Base-by-base conservation (phyloP, 30 jellyfish, hydroid and myxozoan species). In the Aurelia aurita complex sp. Pacific region DNA sequence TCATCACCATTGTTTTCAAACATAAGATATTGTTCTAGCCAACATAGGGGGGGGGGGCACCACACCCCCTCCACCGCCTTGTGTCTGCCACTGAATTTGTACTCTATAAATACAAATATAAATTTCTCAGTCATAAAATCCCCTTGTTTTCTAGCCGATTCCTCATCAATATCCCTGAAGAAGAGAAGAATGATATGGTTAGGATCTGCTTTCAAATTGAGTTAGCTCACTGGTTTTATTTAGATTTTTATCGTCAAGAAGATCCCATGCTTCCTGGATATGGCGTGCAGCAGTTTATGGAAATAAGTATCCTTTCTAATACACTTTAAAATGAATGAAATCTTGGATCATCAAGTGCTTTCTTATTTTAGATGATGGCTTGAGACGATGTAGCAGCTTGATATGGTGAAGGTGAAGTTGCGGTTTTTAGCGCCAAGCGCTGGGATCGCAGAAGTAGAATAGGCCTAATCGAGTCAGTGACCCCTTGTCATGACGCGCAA, bases 171-270 rank as follows among this genome's bases (percentile, higher is more conserved):
- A 90, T 95, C 40, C 97, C 97, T 2, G 96, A 73, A 15, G 94
- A 95, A 73, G 99, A 95, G 67, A 89, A 83, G 60, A 80, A 67
- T 52, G 97, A 95, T 79, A 67, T 86, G 90, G 94, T 95, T 9
- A 90, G 99, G 34, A 80, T 95, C n/a, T 89, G 97, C 71, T 95
- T 95, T 75, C 97, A 95, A 89, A 85, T 95, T 52, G 99, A 95
- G 69, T 91, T 85, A 55, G 99, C 99, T 35, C 99, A 95, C 80
- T 95, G 99, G 99, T 95, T 84, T 86, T 95, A 95, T 71, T 67
- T 95, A 12, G 99, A 94, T 87, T 89, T 94, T 82, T 94, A 83
- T 55, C 96, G 97, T 3, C 97, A 94, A 85, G 97, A 94, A 35
- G 87, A 89, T 53, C 91, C 96, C 16, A 89, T 67, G 15, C 74